Base-by-base conservation (phyloP, 2,888 invertebrate genomes). In the Pachymerium ferrugineum region DNA sequence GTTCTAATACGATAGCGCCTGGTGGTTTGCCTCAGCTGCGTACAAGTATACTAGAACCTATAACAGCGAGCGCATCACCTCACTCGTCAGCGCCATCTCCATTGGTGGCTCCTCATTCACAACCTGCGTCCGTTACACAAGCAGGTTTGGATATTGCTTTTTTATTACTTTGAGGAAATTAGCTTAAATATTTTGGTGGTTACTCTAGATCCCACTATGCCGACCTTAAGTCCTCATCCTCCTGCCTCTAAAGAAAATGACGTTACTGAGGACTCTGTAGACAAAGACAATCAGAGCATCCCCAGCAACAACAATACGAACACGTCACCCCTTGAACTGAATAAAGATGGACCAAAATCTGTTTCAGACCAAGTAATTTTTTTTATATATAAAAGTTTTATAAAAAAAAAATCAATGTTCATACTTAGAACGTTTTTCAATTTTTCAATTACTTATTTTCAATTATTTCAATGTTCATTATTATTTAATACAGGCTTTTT, bases 151-250 rank as follows among this genome's bases (percentile, higher is more conserved):
- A 25, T 62, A 16, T 62, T 25, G 22, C 62, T 67, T 29, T 67
- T 22, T 30, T 30, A 8, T 10, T 10, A 35, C 35, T n/a, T n/a
- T n/a, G n/a, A n/a, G n/a, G n/a, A n/a, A n/a, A n/a, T n/a, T n/a
- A n/a, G n/a, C n/a, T n/a, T n/a, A n/a, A n/a, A n/a, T n/a, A 12
- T 35, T 35, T 12, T 35, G 38, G 38, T 35, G 10, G 12, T 35
- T n/a, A 12, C 38, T 22, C 38, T 83, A 77, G 89, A 89, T 77
- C 88, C 89, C 73, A 86, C 86, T 69, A 89, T 89, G 89, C 89
- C 89, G 3, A 88, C 89, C 8, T 82, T 89, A 74, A 90, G 90
- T 76, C 92, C 91, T 38, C 89, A 89, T 79, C 86, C 86, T 75
- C 86, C 86, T 75, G 82, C 85, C 76, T 85, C 82, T 16, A 79